Percentiles rank a stretch among this genome's conserved stretches.
These are phyloP conservation scores for Phyllotis vaccarum DNA, from an alignment of 2,797 vertebrate genomes.

Conservation along the genomic window DNA sequence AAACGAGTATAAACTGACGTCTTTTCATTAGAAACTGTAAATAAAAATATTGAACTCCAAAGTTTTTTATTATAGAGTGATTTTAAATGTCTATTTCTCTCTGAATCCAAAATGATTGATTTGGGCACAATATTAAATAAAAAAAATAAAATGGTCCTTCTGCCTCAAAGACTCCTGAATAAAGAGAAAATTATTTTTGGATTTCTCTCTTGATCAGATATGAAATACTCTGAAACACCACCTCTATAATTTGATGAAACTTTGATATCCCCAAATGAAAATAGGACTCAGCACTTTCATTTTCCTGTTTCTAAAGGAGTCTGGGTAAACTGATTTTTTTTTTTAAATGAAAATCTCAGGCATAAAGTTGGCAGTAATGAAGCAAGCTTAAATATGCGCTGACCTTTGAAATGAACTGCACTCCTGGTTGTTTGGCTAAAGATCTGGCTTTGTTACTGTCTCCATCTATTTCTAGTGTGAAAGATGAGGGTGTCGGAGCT, in stretches of 20 bases:
- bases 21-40: constrained; percentile 83
- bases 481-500: constrained; percentile 92
- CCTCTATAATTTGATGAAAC: constrained; percentile 96
- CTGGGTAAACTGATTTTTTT: constrained; percentile 91
- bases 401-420: constrained; percentile 96
- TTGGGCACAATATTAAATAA: constrained; percentile 89
- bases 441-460: constrained; percentile 90
- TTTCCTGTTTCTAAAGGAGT: constrained; percentile 91
- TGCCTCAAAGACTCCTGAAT: constrained; percentile 89
- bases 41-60: constrained; percentile 85
- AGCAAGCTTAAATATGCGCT: constrained; percentile 93
- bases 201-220: constrained; percentile 94
- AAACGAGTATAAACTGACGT: constrained; percentile 53
- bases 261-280: constrained; percentile 95
- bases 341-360: constrained; percentile 90
- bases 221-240: constrained; percentile 94
- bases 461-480: constrained; percentile 91
- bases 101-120: constrained; percentile 90
- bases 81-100: constrained; percentile 88
- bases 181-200: constrained; percentile 92
- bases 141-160: constrained; percentile 88
- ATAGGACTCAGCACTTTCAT: constrained; percentile 95
- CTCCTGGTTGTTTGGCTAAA: constrained; percentile 91
- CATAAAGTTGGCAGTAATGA: constrained; percentile 92
- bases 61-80: constrained; percentile 82